Percentiles rank a stretch among this genome's conserved stretches.
Conservation (phyloP, 2,113 vertebrate genomes). For the Alligator sinensis region DNA sequence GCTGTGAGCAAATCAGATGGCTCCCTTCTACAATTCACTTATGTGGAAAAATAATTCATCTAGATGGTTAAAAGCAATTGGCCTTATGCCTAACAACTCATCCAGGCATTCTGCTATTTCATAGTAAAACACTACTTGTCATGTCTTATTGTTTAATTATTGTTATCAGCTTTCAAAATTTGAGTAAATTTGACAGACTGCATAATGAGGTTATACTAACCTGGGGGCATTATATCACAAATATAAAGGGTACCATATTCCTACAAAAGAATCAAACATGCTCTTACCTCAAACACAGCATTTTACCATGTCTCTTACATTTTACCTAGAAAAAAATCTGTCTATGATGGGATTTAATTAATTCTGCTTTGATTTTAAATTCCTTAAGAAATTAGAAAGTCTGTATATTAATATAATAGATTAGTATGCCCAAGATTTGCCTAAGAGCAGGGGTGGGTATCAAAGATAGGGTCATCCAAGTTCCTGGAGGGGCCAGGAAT, state of each 20-base stretch:
- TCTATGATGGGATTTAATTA: neutral
- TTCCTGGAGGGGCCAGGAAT: no score
- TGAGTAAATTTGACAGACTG: slow-evolving; percentile 19
- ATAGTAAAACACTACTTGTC: slow-evolving; percentile 49
- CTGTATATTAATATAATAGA: neutral
- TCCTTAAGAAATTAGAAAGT: neutral
- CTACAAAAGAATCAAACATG: neutral
- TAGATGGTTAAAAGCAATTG: slow-evolving; percentile 56
- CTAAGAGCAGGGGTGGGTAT: no score
- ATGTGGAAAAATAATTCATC: slow-evolving; percentile 43
- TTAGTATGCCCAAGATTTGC: neutral
- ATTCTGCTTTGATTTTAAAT: neutral
- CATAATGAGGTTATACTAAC: slow-evolving; percentile 17
- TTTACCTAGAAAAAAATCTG: neutral
- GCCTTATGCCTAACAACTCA: slow-evolving; percentile 17
- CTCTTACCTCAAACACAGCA: neutral
- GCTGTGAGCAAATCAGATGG: neutral
- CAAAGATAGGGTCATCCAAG: no score
- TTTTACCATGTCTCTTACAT: neutral
- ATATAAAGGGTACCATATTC: neutral
- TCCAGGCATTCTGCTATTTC: slow-evolving; percentile 22
- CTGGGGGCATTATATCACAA: neutral
- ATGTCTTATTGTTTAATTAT: slow-evolving; percentile 45
- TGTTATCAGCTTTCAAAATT: slow-evolving; percentile 49
- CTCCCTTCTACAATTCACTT: neutral